Conservation (phyloP, 2,113 vertebrate genomes). For the Picathartes gymnocephalus region DNA sequence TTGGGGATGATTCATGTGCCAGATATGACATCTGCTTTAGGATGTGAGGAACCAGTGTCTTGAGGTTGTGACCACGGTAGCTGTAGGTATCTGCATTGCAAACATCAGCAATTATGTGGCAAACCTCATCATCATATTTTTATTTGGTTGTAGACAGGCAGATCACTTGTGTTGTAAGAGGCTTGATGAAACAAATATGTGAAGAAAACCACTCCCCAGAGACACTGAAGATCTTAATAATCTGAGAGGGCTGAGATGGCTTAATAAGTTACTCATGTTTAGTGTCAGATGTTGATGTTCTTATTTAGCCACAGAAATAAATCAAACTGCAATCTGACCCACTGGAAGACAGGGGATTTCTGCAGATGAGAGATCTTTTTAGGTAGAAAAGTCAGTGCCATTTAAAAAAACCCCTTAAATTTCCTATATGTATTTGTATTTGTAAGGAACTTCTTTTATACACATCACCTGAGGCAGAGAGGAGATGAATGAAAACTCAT, state of each 20-base stretch:
- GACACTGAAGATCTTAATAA: background rate
- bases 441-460: background rate
- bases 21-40: background rate
- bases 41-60: background rate
- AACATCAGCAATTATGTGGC: background rate
- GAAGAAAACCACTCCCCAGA: background rate
- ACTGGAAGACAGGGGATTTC: background rate
- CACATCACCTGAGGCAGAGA: background rate
- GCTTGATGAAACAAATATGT: background rate
- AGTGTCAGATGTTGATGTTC: background rate
- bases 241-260: background rate
- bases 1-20: background rate
- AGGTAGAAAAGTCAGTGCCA: background rate
- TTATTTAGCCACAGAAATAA: background rate
- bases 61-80: background rate
- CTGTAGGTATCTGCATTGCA: background rate
- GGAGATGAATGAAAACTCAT: background rate
- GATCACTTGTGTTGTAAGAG: background rate
- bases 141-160: background rate
- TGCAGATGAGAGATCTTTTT: background rate
- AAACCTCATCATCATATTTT: background rate
- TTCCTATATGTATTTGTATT: background rate
- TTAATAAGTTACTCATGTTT: background rate
- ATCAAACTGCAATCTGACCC: background rate
- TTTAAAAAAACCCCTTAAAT: background rate